Conservation (phyloP, 2,888 invertebrate species). For the Phortica magna region DNA sequence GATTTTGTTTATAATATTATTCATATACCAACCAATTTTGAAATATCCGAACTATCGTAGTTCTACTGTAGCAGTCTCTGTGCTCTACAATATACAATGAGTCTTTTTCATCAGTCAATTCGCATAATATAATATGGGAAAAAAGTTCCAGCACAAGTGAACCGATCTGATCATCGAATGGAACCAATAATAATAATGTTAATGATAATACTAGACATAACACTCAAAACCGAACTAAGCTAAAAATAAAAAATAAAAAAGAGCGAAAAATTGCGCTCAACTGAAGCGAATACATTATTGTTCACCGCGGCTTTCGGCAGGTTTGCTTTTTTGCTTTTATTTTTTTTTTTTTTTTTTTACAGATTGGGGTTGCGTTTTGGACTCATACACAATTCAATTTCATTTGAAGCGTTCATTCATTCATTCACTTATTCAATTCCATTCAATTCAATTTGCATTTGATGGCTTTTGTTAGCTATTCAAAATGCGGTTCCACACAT, state of each 20-base stretch:
- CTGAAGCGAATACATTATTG: background rate
- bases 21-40: no score
- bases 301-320: constrained; percentile 33
- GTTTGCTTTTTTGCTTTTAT: constrained; percentile 32
- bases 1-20: no score
- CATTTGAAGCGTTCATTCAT: constrained; percentile 53
- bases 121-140: background rate
- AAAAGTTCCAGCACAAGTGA: background rate
- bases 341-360: background rate
- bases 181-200: constrained; percentile 68
- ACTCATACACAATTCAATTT: constrained; percentile 52
- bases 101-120: background rate
- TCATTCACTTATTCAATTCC: constrained; percentile 49
- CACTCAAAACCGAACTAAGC: background rate
- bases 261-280: constrained; percentile 6
- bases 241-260: background rate
- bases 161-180: constrained; percentile 74
- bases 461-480: constrained; percentile 42
- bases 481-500: constrained; percentile 23
- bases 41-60: no score
- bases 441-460: constrained; percentile 66
- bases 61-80: no score
- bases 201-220: constrained; percentile 22
- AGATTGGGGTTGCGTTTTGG: constrained; percentile 49
- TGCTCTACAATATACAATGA: background rate